Evolutionary conservation across 2,113 vertebrate species (phyloP).

Genomic region (Zosterops hypoxanthus): DNA sequence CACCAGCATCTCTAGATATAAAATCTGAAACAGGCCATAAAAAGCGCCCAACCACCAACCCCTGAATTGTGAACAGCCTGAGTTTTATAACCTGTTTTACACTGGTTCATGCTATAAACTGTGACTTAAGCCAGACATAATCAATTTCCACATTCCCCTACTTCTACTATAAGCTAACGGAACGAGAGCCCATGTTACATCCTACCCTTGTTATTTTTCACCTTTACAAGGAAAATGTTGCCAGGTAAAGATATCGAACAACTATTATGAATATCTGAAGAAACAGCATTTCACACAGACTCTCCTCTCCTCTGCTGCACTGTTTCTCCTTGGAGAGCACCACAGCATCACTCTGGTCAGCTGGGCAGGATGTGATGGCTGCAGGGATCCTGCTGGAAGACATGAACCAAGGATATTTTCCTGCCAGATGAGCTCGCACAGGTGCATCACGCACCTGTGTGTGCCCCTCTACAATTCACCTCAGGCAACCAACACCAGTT

Average conservation of each 20-base stretch:
- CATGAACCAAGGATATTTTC: background rate
- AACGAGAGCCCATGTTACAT: background rate
- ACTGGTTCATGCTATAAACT: background rate
- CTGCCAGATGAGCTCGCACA: background rate
- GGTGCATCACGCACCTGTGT: fast-evolving
- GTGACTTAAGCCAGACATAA: background rate
- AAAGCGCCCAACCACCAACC: background rate
- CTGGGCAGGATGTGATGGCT: background rate
- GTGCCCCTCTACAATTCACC: fast-evolving
- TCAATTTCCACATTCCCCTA: background rate
- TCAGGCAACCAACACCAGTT: fast-evolving
- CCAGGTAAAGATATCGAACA: background rate
- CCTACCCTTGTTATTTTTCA: background rate
- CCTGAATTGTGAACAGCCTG: background rate
- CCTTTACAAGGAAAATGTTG: background rate
- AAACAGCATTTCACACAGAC: background rate
- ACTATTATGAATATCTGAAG: background rate
- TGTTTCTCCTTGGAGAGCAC: background rate
- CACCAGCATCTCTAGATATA: background rate
- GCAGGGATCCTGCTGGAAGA: background rate
- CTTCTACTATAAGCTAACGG: background rate
- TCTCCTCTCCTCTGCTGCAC: background rate
- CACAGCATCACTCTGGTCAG: fast-evolving
- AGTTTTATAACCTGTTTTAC: background rate
- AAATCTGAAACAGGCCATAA: background rate